A percentile compares a stretch with the other conserved stretches of the same genome.
These are phyloP conservation scores for Sander lucioperca DNA, from an alignment of 2,113 vertebrate genomes.

Conservation along the genomic window DNA sequence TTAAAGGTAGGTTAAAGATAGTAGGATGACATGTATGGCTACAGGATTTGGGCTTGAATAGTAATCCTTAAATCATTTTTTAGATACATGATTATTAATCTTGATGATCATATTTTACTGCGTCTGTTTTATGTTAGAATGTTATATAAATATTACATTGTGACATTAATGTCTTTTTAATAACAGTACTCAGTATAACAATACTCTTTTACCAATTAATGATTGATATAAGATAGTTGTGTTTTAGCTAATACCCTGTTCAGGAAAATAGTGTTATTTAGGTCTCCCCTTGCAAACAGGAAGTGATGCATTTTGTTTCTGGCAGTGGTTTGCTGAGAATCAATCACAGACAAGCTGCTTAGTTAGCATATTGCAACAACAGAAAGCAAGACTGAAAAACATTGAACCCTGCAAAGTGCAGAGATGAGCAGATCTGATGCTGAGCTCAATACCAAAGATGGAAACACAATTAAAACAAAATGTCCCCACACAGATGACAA, in stretches of 20 bases:
- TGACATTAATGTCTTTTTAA: neutral
- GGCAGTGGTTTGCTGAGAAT: neutral
- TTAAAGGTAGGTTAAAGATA: neutral
- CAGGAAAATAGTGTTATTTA: neutral
- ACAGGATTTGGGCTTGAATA: neutral
- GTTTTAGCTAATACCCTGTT: neutral
- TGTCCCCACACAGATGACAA: neutral
- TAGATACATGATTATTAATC: neutral
- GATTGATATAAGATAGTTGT: neutral
- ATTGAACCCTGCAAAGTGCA: neutral
- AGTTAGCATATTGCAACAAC: neutral
- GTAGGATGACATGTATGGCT: neutral
- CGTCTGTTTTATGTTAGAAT: neutral
- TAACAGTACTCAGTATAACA: too few relatives aligned
- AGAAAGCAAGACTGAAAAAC: slow-evolving; percentile 1
- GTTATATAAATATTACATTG: neutral
- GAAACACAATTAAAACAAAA: slow-evolving; percentile 27
- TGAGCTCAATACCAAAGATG: slow-evolving; percentile 8
- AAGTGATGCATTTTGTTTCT: slow-evolving; percentile 10
- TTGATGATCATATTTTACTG: neutral
- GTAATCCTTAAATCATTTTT: neutral
- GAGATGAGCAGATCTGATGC: neutral
- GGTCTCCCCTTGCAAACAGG: neutral
- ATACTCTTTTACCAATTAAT: neutral
- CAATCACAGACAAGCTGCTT: slow-evolving; percentile 1